phyloP scores from a whole-genome alignment of 2,113 vertebrate species.

The Setophaga coronata region DNA sequence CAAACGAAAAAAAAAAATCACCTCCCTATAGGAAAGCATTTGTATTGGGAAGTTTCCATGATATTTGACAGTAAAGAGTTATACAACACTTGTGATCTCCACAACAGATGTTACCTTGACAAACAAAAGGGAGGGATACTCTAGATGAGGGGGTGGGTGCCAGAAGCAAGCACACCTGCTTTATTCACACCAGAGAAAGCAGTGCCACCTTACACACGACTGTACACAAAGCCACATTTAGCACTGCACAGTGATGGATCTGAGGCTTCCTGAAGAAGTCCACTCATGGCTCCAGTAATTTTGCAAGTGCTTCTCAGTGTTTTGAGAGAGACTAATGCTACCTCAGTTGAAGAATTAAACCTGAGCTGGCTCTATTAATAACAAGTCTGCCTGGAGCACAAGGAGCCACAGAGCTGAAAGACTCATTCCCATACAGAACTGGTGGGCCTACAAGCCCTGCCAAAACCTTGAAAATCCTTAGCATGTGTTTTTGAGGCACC shows the following conservation, averaged over 20 bases:
- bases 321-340: background rate
- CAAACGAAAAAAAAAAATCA: background rate
- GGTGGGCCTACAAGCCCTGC: background rate
- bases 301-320: background rate
- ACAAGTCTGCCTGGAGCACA: background rate
- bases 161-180: background rate
- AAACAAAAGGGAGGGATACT: background rate
- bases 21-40: background rate
- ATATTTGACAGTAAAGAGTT: background rate
- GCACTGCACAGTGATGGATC: background rate
- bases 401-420: background rate
- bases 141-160: too few species aligned
- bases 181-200: background rate
- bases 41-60: background rate
- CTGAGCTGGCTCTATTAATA: background rate
- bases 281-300: background rate
- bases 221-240: accelerated
- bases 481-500: background rate
- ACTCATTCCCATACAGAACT: background rate
- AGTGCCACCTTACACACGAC: background rate
- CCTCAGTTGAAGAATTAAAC: background rate
- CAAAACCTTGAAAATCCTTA: background rate
- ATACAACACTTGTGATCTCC: background rate
- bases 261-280: background rate
- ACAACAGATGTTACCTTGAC: background rate